Conservation (phyloP, 2,113 vertebrate species). For the Podarcis muralis region DNA sequence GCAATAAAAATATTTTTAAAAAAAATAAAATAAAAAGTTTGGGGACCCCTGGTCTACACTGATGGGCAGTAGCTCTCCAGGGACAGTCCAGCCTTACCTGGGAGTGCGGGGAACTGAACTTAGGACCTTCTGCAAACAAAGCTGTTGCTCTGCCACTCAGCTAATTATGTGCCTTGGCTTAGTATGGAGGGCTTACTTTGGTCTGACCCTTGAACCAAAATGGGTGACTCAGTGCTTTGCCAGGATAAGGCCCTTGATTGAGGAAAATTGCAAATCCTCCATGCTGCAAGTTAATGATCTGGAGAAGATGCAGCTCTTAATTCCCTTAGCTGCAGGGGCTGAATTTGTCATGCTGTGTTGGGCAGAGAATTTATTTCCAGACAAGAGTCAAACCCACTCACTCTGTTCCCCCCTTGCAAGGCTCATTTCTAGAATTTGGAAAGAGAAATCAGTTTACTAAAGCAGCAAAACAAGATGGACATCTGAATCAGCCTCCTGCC, state of each 20-base stretch:
- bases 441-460: not conserved
- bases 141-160: too few relatives aligned
- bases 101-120: too few relatives aligned
- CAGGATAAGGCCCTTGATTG: not conserved
- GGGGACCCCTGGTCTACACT: too few relatives aligned
- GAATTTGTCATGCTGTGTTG: constrained; percentile 21
- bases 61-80: too few relatives aligned
- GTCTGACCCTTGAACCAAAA: too few relatives aligned
- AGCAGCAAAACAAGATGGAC: constrained; percentile 20
- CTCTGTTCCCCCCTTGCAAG: constrained; percentile 15
- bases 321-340: constrained; percentile 19
- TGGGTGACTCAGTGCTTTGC: too few relatives aligned
- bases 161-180: too few relatives aligned
- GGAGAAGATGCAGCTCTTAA: constrained; percentile 6
- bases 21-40: too few relatives aligned
- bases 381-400: constrained; percentile 18
- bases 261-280: not conserved
- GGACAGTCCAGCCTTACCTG: too few relatives aligned
- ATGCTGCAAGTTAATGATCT: not conserved
- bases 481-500: constrained; percentile 9
- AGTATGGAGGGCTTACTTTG: too few relatives aligned
- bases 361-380: constrained; percentile 34
- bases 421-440: constrained; percentile 19
- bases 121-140: too few relatives aligned
- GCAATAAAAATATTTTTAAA: too few relatives aligned